Evolutionary conservation across 92 coral and sea anemone genomes (phyloP).

Genomic region (Phenganax stokvisi): DNA sequence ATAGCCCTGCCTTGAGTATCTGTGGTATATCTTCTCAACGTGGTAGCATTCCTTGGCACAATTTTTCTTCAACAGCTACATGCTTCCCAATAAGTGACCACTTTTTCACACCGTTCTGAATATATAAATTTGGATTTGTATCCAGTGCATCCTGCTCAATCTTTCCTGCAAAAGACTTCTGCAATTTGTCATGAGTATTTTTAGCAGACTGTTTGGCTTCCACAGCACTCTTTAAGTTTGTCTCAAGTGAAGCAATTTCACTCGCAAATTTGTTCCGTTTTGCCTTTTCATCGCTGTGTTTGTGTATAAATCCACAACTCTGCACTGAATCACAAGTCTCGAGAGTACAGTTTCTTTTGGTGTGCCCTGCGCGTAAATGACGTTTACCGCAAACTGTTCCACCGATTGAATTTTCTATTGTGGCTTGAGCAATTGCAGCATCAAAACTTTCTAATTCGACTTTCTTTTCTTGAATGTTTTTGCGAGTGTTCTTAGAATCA

Average conservation of each 20-base stretch:
- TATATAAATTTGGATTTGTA: no score
- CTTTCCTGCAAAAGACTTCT: no score
- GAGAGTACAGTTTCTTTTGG: constrained; percentile 18
- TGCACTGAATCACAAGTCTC: constrained; percentile 14
- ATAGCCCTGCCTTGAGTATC: no score
- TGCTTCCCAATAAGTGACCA: no score
- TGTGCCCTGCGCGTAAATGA: constrained; percentile 36
- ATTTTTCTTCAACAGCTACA: no score
- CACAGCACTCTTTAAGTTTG: no score
- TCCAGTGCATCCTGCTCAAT: no score
- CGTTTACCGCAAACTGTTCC: constrained; percentile 43
- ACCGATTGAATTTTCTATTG: background rate
- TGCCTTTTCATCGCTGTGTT: background rate
- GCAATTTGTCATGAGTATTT: no score
- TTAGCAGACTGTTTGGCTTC: no score
- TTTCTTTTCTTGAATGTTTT: background rate
- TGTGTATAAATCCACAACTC: constrained; percentile 16
- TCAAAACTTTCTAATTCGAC: background rate
- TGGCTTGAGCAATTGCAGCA: background rate
- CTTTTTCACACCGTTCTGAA: no score
- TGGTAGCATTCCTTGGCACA: no score
- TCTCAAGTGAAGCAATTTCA: background rate
- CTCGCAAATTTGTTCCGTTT: background rate
- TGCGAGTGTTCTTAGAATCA: background rate
- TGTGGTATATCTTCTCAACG: no score